phyloP scores from a whole-genome alignment of 1,140 invertebrate species.

The Orussus abietinus region DNA sequence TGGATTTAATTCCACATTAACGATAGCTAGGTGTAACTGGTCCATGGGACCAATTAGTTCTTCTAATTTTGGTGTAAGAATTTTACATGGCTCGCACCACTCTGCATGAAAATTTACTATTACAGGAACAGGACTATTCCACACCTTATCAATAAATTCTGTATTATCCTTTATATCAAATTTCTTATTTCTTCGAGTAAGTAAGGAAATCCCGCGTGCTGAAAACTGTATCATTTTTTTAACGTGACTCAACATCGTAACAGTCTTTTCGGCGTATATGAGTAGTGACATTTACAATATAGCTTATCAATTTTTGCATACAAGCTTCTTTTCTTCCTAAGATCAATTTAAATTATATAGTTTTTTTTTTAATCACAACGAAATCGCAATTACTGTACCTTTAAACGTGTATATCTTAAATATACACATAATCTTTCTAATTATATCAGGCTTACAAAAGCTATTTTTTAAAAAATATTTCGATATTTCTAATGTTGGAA shows the following conservation, averaged over 20 bases:
- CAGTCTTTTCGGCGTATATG: no score
- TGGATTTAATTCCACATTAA: slow-evolving; percentile 87
- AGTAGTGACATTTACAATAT: no score
- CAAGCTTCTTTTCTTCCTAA: no score
- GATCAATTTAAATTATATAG: no score
- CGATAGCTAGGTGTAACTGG: slow-evolving; percentile 81
- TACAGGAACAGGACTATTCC: slow-evolving; percentile 76
- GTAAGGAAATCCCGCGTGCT: slow-evolving; percentile 30
- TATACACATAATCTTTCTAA: no score
- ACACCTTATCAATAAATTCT: slow-evolving; percentile 65
- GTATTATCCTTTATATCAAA: slow-evolving; percentile 58
- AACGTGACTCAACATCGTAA: slow-evolving; percentile 37
- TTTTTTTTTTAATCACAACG: no score
- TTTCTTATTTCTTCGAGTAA: slow-evolving; percentile 41
- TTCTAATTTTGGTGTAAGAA: slow-evolving; percentile 86
- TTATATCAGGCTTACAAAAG: not conserved
- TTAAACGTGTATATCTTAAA: no score
- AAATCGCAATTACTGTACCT: no score
- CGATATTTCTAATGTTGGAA: no score
- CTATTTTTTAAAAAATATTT: not conserved
- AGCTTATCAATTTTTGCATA: no score
- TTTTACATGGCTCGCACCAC: slow-evolving; percentile 96
- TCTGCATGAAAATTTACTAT: slow-evolving; percentile 86
- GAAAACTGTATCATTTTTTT: slow-evolving; percentile 26
- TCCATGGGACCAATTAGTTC: slow-evolving; percentile 72